Evolutionary conservation across 2,113 vertebrate genomes (phyloP).

Genomic region (Antechinus flavipes): DNA sequence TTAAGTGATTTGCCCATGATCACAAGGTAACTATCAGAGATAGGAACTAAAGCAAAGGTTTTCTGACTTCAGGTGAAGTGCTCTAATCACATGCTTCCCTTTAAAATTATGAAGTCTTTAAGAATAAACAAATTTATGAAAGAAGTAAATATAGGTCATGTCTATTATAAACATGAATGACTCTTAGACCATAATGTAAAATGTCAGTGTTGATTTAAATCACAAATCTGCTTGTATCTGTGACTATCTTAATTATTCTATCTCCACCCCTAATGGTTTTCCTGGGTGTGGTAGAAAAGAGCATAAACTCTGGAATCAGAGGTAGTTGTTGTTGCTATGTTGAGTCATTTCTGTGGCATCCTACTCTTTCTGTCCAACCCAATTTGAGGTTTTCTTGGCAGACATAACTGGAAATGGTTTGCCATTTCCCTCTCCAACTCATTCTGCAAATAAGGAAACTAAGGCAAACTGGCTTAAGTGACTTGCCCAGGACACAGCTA

Average conservation of each 20-base stretch:
- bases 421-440: not conserved
- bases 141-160: not conserved
- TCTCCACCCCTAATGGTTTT: not conserved
- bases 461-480: not conserved
- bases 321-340: not conserved
- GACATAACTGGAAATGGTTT: not conserved
- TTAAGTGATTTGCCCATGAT: not conserved
- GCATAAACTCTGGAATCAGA: not conserved
- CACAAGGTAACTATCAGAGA: not conserved
- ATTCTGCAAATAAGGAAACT: not conserved
- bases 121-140: conserved; percentile 19
- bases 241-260: not conserved
- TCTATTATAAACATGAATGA: not conserved
- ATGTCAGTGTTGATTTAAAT: not conserved
- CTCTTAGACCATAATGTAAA: not conserved
- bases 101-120: conserved; percentile 3
- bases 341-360: not conserved
- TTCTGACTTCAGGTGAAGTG: not conserved
- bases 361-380: not conserved
- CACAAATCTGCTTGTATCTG: not conserved
- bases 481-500: not conserved
- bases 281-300: not conserved
- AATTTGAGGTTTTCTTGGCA: not conserved
- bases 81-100: not conserved
- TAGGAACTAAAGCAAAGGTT: not conserved